Base-by-base conservation (phyloP, 2,888 invertebrate species). In the Dolomedes plantarius region DNA sequence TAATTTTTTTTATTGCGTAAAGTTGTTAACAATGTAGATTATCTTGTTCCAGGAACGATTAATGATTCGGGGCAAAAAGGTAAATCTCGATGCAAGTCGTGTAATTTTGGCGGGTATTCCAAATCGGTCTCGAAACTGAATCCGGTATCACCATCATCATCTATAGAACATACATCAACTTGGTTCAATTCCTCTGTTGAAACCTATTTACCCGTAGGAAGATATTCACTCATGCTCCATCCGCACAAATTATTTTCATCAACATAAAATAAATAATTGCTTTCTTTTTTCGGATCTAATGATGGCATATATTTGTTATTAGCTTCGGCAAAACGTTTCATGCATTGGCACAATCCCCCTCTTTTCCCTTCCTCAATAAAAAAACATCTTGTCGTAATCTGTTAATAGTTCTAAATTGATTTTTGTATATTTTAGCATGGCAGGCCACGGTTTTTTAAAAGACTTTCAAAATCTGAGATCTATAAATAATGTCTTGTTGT, bases 391-490 rank as follows among this genome's bases (percentile, higher is more conserved):
- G 39, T 91, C 90, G 41, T 88, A 82, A 83, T 90, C 90, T 56
- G 87, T 87, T 7, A 90, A 74, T 50, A 90, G 73, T 81, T 90
- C 88, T 31, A 90, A 80, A 72, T 89, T 36, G 19, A 89, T 88
- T 67, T 76, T 76, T 29, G 90, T 90, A 13, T 83, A 80, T 86
- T 90, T 90, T 16, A 91, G 19, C 88, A 88, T 89, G 13, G 90
- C 90, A 88, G 90, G 89, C 90, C 90, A 91, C 36, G 90, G 88
- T n/a, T n/a, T n/a, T n/a, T n/a, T n/a, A n/a, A n/a, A n/a, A n/a
- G n/a, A n/a, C n/a, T n/a, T n/a, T n/a, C n/a, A n/a, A n/a, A n/a
- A n/a, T n/a, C n/a, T n/a, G n/a, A n/a, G n/a, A n/a, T n/a, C n/a
- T n/a, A n/a, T n/a, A n/a, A n/a, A n/a, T n/a, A n/a, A n/a, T n/a